phyloP scores from a whole-genome alignment of 2,797 vertebrate genomes.

The Thunnus albacares region DNA sequence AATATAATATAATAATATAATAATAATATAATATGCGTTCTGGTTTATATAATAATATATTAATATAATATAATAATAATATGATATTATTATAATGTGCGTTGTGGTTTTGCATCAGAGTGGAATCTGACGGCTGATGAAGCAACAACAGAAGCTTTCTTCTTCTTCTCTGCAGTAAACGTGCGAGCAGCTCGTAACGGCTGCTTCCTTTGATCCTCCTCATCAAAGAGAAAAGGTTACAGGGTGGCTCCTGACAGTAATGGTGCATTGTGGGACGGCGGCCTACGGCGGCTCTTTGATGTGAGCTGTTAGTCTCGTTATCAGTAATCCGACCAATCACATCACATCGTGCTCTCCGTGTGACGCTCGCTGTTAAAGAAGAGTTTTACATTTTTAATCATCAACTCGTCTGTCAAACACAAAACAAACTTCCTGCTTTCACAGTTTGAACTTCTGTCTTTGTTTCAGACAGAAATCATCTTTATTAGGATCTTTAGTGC shows the following conservation, averaged over 20 bases:
- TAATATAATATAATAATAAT: too few species aligned
- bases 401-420: not conserved
- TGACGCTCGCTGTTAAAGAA: not conserved
- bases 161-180: slow-evolving; percentile 8
- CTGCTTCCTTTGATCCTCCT: slow-evolving; percentile 60
- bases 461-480: too few species aligned
- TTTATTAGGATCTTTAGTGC: too few species aligned
- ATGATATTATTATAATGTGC: too few species aligned
- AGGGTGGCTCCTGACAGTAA: slow-evolving; percentile 54
- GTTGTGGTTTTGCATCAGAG: not conserved
- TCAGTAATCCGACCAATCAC: slow-evolving; percentile 29
- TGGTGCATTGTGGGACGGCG: slow-evolving; percentile 58
- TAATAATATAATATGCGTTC: too few species aligned
- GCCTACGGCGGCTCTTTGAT: slow-evolving; percentile 51
- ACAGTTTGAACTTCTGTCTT: too few species aligned
- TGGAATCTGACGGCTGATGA: slow-evolving; percentile 12
- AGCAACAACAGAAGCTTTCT: slow-evolving; percentile 2
- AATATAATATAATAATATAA: too few species aligned
- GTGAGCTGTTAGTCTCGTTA: slow-evolving; percentile 56
- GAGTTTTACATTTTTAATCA: not conserved
- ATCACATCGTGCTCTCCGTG: not conserved
- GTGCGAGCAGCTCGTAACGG: slow-evolving; percentile 38
- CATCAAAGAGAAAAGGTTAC: slow-evolving; percentile 58
- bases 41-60: too few species aligned
- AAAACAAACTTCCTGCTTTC: too few species aligned